Evolutionary conservation across 2,888 invertebrate species (phyloP).

Genomic region (Miltochrista miniata): DNA sequence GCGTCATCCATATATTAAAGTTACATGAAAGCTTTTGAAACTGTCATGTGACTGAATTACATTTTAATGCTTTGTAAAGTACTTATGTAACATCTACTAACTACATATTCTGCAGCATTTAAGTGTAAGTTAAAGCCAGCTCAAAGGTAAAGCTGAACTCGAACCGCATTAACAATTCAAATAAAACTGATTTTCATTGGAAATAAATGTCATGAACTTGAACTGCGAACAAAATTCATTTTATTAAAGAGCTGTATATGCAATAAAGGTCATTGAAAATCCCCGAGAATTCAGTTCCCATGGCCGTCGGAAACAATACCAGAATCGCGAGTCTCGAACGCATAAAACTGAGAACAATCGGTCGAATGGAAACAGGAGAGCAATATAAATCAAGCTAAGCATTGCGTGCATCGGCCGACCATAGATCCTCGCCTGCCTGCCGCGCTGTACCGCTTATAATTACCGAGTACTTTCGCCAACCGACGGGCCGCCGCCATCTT

Average conservation of each 20-base stretch:
- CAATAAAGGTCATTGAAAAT: conserved; percentile 65
- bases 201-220: conserved; percentile 49
- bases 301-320: conserved; percentile 74
- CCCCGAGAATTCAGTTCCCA: conserved; percentile 65
- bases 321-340: conserved; percentile 63
- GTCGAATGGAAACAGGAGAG: conserved; percentile 75
- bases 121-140: neutral
- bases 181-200: conserved; percentile 16
- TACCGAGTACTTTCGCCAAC: conserved; percentile 81
- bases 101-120: neutral
- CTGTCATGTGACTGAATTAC: too few species aligned
- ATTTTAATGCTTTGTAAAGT: neutral
- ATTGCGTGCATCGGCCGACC: conserved; percentile 75
- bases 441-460: conserved; percentile 69
- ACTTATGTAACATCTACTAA: neutral
- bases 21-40: conserved; percentile 38
- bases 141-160: too few species aligned
- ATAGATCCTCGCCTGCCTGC: conserved; percentile 76
- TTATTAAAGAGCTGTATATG: conserved; percentile 39
- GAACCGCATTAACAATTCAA: neutral
- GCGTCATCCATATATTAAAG: conserved; percentile 60
- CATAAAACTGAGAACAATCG: conserved; percentile 78
- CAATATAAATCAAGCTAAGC: conserved; percentile 80
- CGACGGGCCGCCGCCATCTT: conserved; percentile 76
- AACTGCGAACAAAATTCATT: conserved; percentile 48